A percentile compares a stretch with the other conserved stretches of the same genome.
phyloP scores from a whole-genome alignment of 1,140 invertebrate species.

The Rhyzopertha dominica region DNA sequence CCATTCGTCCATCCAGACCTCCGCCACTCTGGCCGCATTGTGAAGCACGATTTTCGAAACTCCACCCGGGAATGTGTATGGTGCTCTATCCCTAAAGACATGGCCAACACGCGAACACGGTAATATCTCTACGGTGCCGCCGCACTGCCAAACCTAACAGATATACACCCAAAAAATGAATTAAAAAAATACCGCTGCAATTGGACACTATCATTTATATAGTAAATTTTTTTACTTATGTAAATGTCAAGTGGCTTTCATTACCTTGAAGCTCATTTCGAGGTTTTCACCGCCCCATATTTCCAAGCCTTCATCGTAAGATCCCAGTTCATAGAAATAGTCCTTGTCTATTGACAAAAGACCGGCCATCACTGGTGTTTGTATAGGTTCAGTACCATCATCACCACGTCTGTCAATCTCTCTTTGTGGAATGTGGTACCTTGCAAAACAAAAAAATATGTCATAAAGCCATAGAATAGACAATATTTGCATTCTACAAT shows the following conservation, averaged over 20 bases:
- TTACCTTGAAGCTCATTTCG: conserved; percentile 78
- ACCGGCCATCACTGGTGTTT: conserved; percentile 94
- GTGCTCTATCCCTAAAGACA: conserved; percentile 92
- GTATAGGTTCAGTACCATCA: conserved; percentile 69
- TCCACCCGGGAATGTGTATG: conserved; percentile 85
- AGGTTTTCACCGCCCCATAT: conserved; percentile 97
- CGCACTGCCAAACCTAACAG: conserved; percentile 99
- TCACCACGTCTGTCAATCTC: conserved; percentile 56
- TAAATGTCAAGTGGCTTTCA: too few relatives aligned
- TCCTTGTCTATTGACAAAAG: conserved; percentile 87
- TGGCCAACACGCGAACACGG: conserved; percentile 97
- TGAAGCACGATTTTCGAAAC: conserved; percentile 81
- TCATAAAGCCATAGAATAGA: too few relatives aligned
- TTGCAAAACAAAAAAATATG: too few relatives aligned
- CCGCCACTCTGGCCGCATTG: conserved; percentile 82
- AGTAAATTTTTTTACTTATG: too few relatives aligned
- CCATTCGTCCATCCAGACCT: conserved; percentile 95
- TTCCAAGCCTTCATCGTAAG: conserved; percentile 85
- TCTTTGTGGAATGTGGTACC: conserved; percentile 64
- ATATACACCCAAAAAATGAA: too few relatives aligned
- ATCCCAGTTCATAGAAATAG: conserved; percentile 86
- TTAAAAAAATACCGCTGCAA: too few relatives aligned
- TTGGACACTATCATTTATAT: too few relatives aligned
- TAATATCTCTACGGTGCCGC: conserved; percentile 88
- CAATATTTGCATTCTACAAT: too few relatives aligned